Percentiles rank a stretch among this genome's conserved stretches.
Conservation (phyloP, 1,140 invertebrate genomes). For the Drosophila paulistorum region DNA sequence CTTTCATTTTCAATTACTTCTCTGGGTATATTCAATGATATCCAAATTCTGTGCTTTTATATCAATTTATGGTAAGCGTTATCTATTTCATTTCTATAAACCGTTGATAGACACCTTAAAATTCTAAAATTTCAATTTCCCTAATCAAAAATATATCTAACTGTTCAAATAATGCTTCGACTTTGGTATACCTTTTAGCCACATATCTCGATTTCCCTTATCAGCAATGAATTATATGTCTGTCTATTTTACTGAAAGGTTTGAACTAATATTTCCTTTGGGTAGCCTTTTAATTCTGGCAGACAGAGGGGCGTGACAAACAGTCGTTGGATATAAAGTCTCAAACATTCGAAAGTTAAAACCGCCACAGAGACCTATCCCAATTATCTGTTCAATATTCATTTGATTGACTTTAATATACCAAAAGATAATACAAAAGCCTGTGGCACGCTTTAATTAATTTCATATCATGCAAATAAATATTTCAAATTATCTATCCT, state of each 20-base stretch:
- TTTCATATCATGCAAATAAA: background rate
- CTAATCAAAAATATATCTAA: background rate
- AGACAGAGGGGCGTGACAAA: no score
- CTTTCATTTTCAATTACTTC: slow-evolving; percentile 23
- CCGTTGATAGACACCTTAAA: background rate
- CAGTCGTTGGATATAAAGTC: no score
- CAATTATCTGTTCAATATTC: background rate
- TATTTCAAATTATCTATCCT: background rate
- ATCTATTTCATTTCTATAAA: background rate
- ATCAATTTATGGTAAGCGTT: background rate
- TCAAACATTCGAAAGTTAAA: no score
- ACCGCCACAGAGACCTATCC: no score
- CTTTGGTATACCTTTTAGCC: background rate
- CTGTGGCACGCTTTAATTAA: background rate
- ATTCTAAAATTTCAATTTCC: background rate
- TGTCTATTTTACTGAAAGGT: no score
- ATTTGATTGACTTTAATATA: background rate
- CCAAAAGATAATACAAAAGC: background rate
- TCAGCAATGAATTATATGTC: no score
- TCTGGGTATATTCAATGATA: background rate
- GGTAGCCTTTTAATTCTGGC: no score
- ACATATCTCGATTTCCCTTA: no score
- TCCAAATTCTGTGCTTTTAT: background rate
- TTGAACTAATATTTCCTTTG: no score
- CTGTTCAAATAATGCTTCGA: background rate